Percentiles rank a stretch among this genome's conserved stretches.
Evolutionary conservation across 2,888 invertebrate genomes (phyloP).

Genomic region (Acanthosepion pharaonis): DNA sequence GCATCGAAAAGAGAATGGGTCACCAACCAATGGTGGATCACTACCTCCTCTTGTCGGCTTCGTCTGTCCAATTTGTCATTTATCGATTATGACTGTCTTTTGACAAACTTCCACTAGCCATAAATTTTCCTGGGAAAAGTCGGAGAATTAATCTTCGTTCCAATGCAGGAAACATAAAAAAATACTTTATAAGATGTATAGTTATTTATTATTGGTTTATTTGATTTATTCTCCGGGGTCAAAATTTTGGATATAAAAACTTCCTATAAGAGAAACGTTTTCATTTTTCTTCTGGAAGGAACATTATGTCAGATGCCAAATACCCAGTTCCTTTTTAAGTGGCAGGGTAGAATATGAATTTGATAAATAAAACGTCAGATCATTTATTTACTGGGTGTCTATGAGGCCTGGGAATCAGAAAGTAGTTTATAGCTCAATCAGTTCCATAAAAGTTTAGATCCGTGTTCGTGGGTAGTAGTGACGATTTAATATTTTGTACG

Average conservation of each 20-base stretch:
- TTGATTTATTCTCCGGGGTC: background rate
- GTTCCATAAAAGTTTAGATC: background rate
- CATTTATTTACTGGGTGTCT: background rate
- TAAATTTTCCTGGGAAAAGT: background rate
- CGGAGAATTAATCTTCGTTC: background rate
- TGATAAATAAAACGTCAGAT: background rate
- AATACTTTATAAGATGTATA: conserved; percentile 16
- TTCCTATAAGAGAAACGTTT: background rate
- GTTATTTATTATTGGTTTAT: background rate
- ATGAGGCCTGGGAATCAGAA: background rate
- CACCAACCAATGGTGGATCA: background rate
- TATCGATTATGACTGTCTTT: background rate
- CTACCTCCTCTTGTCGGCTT: background rate
- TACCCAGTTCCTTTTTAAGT: background rate
- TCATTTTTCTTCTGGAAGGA: background rate
- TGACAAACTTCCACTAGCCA: background rate
- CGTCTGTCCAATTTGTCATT: background rate
- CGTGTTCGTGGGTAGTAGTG: too few relatives aligned
- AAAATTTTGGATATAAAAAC: background rate
- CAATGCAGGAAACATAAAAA: background rate
- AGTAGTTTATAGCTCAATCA: background rate
- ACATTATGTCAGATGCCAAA: conserved; percentile 15
- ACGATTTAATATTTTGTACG: background rate
- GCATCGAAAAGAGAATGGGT: background rate
- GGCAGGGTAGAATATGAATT: background rate